Conservation (phyloP, 2,113 vertebrate genomes). For the Caranx ignobilis region DNA sequence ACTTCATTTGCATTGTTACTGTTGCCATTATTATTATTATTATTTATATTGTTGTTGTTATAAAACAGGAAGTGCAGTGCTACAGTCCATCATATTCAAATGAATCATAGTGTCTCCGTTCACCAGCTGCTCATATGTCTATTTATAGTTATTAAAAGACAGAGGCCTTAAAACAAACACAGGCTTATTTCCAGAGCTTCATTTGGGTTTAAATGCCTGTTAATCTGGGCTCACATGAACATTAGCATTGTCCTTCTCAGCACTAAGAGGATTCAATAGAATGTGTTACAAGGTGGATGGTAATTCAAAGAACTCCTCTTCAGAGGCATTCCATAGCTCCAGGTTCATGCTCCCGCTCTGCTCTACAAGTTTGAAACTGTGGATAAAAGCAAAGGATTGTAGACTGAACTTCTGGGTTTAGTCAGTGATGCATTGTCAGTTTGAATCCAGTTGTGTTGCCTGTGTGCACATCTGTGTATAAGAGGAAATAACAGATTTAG, state of each 20-base stretch:
- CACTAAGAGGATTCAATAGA: constrained; percentile 48
- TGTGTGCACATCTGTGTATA: background rate
- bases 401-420: too few species aligned
- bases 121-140: constrained; percentile 65
- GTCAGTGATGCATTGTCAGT: background rate
- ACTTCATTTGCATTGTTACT: background rate
- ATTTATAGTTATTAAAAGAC: constrained; percentile 60
- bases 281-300: constrained; percentile 15
- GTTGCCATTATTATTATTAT: background rate
- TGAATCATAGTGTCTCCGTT: constrained; percentile 47
- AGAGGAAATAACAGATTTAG: constrained; percentile 32
- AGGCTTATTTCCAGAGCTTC: constrained; percentile 49
- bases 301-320: background rate
- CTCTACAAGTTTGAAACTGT: background rate
- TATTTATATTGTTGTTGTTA: constrained; percentile 14
- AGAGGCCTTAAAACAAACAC: constrained; percentile 56
- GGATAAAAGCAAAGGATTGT: background rate
- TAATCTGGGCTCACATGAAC: constrained; percentile 64
- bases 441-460: background rate
- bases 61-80: constrained; percentile 19
- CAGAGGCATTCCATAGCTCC: background rate
- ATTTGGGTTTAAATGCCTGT: constrained; percentile 60
- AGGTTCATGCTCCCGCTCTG: background rate
- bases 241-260: constrained; percentile 60
- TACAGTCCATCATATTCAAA: constrained; percentile 23